phyloP scores from a whole-genome alignment of 2,888 invertebrate genomes.

The Yponomeuta plumbellus region DNA sequence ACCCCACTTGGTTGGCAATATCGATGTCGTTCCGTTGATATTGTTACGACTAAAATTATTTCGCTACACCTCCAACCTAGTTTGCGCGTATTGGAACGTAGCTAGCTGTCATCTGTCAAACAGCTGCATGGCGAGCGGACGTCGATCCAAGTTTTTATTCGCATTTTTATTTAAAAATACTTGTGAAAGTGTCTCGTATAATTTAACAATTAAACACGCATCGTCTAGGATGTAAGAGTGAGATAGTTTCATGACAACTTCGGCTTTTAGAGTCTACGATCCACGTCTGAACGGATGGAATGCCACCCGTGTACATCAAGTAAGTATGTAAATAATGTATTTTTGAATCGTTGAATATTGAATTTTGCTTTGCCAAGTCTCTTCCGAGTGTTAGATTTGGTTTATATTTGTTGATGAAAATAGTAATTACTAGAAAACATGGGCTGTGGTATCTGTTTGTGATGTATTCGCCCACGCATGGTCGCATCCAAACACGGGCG shows the following conservation, averaged over 20 bases:
- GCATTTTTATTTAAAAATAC: conserved; percentile 3
- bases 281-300: conserved; percentile 51
- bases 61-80: neutral
- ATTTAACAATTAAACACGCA: neutral
- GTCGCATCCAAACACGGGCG: conserved; percentile 4
- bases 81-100: neutral
- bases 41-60: too few relatives aligned
- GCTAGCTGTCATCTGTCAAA: conserved; percentile 9
- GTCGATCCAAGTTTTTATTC: conserved; percentile 3
- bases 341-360: conserved; percentile 17
- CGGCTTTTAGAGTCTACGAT: conserved; percentile 25
- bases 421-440: neutral
- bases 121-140: conserved; percentile 2
- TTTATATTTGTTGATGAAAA: neutral
- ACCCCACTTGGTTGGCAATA: too few relatives aligned
- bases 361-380: neutral
- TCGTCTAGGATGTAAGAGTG: neutral
- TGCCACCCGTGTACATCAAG: conserved; percentile 48
- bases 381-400: neutral
- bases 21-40: neutral
- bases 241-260: neutral
- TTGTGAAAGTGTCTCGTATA: conserved; percentile 8
- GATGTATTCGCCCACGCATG: conserved; percentile 33
- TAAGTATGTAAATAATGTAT: conserved; percentile 32
- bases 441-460: neutral